Conservation (phyloP, 2,797 vertebrate genomes). For the Nyctalus aviator region DNA sequence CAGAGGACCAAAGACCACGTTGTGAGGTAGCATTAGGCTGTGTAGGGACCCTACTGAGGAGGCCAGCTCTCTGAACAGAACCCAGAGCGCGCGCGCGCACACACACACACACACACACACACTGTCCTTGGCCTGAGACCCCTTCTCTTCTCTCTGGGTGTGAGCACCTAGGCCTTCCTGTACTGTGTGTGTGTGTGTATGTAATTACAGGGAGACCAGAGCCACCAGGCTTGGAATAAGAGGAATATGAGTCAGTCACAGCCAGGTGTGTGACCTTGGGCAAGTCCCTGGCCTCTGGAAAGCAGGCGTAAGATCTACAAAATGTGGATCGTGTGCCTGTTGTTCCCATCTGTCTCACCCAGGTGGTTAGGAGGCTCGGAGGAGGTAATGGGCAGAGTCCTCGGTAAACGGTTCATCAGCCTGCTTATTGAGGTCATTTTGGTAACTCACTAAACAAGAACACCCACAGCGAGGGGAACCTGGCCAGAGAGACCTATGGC, state of each 20-base stretch:
- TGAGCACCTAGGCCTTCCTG: not conserved
- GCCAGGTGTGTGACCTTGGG: not conserved
- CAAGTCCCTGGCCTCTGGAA: constrained; percentile 19
- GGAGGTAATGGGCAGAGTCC: not conserved
- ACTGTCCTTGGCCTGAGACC: not conserved
- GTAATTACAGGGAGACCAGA: not conserved
- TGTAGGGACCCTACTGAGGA: not conserved
- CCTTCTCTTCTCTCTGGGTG: not conserved
- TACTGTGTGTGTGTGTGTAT: not conserved
- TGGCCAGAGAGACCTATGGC: not conserved
- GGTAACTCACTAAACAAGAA: not conserved
- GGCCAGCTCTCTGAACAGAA: not conserved
- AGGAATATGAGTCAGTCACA: not conserved
- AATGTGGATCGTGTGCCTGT: not conserved
- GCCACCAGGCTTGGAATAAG: not conserved
- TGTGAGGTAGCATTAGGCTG: not conserved
- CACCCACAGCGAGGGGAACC: not conserved
- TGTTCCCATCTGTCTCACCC: not conserved
- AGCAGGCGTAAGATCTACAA: not conserved
- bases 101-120: rapidly evolving
- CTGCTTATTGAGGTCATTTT: not conserved
- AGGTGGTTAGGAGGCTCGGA: not conserved
- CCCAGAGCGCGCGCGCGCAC: too few relatives aligned
- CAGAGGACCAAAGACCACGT: not conserved
- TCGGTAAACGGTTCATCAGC: not conserved